These are phyloP conservation scores for Coregonus clupeaformis DNA, from an alignment of 2,113 vertebrate species.

Conservation along the genomic window DNA sequence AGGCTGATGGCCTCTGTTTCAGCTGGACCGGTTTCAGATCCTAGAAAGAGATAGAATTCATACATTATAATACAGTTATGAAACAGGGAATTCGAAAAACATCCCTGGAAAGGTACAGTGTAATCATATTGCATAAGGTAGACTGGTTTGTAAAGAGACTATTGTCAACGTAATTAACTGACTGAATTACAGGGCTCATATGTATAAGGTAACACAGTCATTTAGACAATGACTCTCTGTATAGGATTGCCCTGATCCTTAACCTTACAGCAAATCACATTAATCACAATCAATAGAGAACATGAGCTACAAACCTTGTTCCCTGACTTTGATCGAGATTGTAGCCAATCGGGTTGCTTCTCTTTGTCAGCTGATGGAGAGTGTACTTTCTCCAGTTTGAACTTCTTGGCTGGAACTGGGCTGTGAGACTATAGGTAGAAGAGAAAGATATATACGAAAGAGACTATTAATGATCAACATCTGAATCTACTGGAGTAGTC, in stretches of 20 bases:
- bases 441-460: constrained; percentile 13
- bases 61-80: neutral
- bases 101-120: constrained; percentile 4
- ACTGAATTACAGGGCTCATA: no score
- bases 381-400: constrained; percentile 64
- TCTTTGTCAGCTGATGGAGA: constrained; percentile 66
- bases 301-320: constrained; percentile 67
- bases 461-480: constrained; percentile 23
- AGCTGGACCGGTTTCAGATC: constrained; percentile 73
- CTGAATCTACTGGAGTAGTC: neutral
- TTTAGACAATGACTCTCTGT: constrained; percentile 10
- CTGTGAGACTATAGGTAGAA: constrained; percentile 65
- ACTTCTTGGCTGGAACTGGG: constrained; percentile 66
- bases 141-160: no score
- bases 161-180: no score
- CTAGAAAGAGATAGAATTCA: constrained; percentile 40
- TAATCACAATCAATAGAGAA: constrained; percentile 14
- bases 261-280: constrained; percentile 27
- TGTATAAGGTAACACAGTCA: no score
- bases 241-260: constrained; percentile 23
- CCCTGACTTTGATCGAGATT: constrained; percentile 66
- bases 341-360: constrained; percentile 72
- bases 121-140: no score
- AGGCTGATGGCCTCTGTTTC: constrained; percentile 75
- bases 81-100: constrained; percentile 32